phyloP scores from a whole-genome alignment of 2,888 invertebrate species.

The Lapara coniferarum region DNA sequence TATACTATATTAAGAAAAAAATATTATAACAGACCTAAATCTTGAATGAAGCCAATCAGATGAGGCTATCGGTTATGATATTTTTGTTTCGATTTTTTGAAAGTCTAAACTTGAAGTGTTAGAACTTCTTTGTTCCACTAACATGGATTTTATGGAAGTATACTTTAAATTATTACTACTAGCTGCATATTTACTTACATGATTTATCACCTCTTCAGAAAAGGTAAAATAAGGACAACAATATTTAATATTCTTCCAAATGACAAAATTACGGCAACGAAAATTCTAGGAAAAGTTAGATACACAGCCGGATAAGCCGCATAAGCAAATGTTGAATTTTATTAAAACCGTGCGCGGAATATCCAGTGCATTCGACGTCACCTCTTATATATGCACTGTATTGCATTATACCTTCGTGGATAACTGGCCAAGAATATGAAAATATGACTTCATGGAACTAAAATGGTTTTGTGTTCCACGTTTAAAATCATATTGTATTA shows the following conservation, averaged over 20 bases:
- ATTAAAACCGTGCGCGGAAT: slow-evolving; percentile 53
- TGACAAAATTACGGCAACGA: not conserved
- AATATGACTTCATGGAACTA: slow-evolving; percentile 9
- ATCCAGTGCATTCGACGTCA: slow-evolving; percentile 30
- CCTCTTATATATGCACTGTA: not conserved
- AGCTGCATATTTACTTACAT: not conserved
- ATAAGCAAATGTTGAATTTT: slow-evolving; percentile 44
- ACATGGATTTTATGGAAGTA: too few relatives aligned
- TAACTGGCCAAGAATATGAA: slow-evolving; percentile 3
- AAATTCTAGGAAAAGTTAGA: slow-evolving; percentile 17
- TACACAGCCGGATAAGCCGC: slow-evolving; percentile 38
- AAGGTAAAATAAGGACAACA: not conserved
- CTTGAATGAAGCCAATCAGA: not conserved
- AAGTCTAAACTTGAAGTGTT: not conserved
- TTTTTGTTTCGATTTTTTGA: not conserved
- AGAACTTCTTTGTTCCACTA: too few relatives aligned
- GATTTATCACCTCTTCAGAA: not conserved
- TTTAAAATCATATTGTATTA: not conserved
- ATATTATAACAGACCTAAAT: not conserved
- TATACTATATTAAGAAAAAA: not conserved
- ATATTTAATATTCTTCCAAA: not conserved
- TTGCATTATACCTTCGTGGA: slow-evolving; percentile 16
- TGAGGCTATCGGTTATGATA: not conserved
- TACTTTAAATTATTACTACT: too few relatives aligned
- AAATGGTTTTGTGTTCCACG: slow-evolving; percentile 7